Percentiles rank a stretch among this genome's conserved stretches.
Evolutionary conservation across 64 coral and sea anemone species (phyloP).

Genomic region (Montipora sp.): DNA sequence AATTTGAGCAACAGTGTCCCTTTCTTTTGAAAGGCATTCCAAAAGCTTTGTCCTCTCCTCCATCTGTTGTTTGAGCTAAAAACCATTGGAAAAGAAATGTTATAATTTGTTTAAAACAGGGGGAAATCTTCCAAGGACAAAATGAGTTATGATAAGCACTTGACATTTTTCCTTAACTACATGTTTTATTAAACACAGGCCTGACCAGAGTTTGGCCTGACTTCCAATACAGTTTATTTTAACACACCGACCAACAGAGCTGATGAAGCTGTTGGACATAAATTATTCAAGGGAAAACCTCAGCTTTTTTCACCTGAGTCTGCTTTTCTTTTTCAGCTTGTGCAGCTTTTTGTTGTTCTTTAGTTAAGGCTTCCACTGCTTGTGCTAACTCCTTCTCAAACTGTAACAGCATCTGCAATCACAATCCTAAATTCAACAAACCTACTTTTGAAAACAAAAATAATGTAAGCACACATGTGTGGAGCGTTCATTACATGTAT

Average conservation of each 20-base stretch:
- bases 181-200: no score
- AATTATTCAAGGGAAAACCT: background rate
- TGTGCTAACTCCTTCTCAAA: constrained; percentile 96
- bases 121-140: no score
- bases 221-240: no score
- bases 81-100: background rate
- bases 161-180: no score
- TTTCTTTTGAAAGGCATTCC: constrained; percentile 76
- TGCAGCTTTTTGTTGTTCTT: constrained; percentile 90
- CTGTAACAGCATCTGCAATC: constrained; percentile 81
- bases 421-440: background rate
- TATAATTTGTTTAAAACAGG: background rate
- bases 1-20: constrained; percentile 54
- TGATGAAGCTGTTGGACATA: no score
- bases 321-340: constrained; percentile 88
- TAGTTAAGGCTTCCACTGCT: constrained; percentile 90
- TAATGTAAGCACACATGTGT: no score
- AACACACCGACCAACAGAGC: no score
- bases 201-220: no score
- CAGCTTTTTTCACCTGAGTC: constrained; percentile 25
- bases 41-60: constrained; percentile 74
- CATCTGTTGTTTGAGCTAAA: constrained; percentile 63
- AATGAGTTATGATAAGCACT: no score
- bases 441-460: no score
- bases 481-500: no score